Conservation (phyloP, 2,113 vertebrate genomes). For the Cyanocitta stelleri region DNA sequence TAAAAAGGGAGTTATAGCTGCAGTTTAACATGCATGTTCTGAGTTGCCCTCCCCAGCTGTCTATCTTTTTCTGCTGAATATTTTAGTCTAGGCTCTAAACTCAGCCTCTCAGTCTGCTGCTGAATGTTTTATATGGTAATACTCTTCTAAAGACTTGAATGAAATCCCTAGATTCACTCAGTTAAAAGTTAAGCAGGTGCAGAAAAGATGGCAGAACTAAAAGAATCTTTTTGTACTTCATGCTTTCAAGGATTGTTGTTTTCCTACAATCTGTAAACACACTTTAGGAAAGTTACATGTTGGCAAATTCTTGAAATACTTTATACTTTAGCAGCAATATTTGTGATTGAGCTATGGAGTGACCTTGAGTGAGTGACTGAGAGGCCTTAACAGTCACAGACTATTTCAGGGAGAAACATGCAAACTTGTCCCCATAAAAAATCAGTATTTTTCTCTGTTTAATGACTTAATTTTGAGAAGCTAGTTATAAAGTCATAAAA, state of each 20-base stretch:
- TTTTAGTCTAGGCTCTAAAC: background rate
- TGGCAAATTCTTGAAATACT: background rate
- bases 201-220: background rate
- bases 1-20: background rate
- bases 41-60: background rate
- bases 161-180: background rate
- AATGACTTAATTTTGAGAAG: background rate
- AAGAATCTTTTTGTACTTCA: background rate
- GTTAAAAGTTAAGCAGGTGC: background rate
- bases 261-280: background rate
- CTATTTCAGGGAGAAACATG: background rate
- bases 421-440: background rate
- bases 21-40: background rate
- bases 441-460: background rate
- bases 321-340: background rate
- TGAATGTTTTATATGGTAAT: background rate
- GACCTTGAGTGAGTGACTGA: background rate
- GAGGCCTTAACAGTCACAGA: background rate
- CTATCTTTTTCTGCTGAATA: background rate
- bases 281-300: background rate
- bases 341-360: background rate
- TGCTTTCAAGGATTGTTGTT: background rate
- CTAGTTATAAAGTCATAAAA: background rate
- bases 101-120: background rate
- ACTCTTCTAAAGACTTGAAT: background rate